These are phyloP conservation scores for Rhinopomastus cyanomelas DNA, from an alignment of 2,113 vertebrate genomes.

Conservation along the genomic window DNA sequence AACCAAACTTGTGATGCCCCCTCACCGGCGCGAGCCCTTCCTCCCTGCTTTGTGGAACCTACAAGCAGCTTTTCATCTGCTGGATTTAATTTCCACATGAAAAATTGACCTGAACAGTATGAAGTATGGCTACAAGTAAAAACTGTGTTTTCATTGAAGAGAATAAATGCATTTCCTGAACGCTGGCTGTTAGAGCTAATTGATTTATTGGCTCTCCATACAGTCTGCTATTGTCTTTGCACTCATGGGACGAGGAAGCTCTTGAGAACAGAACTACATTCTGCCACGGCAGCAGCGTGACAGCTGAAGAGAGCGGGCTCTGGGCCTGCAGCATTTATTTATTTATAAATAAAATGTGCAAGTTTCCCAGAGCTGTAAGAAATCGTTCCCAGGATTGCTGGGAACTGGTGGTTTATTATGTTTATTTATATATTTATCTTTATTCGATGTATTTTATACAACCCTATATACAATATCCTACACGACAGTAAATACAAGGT, in stretches of 20 bases:
- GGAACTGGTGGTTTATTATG: slow-evolving; percentile 11
- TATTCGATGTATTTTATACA: too few relatives aligned
- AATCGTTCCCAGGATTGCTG: slow-evolving; percentile 3
- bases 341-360: slow-evolving; percentile 54
- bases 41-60: slow-evolving; percentile 69
- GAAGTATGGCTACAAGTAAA: slow-evolving; percentile 76
- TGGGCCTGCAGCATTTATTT: neutral
- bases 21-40: slow-evolving; percentile 42
- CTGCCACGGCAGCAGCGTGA: slow-evolving; percentile 78
- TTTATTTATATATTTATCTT: too few relatives aligned
- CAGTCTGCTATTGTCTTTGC: slow-evolving; percentile 85
- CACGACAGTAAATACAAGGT: too few relatives aligned
- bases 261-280: slow-evolving; percentile 82
- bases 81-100: slow-evolving; percentile 80
- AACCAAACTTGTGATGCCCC: slow-evolving; percentile 76
- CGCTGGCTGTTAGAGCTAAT: slow-evolving; percentile 83
- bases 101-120: slow-evolving; percentile 77
- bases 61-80: slow-evolving; percentile 73
- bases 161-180: slow-evolving; percentile 86
- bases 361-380: slow-evolving; percentile 17
- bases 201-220: slow-evolving; percentile 92
- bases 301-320: slow-evolving; percentile 76
- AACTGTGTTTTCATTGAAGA: slow-evolving; percentile 78
- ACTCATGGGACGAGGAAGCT: slow-evolving; percentile 82
- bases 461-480: too few relatives aligned